Percentiles rank a stretch among this genome's conserved stretches.
These are phyloP conservation scores for Centroberyx gerrardi DNA, from an alignment of 2,797 vertebrate species.

Conservation along the genomic window DNA sequence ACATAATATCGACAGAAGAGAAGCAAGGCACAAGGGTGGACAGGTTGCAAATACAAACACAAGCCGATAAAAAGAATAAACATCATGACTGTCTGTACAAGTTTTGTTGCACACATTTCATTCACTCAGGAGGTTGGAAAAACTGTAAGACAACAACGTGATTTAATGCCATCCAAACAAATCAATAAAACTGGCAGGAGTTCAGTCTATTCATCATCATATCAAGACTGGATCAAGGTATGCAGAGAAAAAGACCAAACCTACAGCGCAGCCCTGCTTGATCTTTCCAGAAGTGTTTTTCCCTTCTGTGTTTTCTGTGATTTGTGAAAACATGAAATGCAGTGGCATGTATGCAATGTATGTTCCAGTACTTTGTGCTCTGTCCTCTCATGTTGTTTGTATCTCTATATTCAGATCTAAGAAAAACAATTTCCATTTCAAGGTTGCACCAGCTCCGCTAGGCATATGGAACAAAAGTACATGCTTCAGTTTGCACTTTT, in stretches of 20 bases:
- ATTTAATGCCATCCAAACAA: neutral
- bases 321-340: neutral
- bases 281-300: neutral
- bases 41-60: neutral
- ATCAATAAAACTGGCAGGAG: neutral
- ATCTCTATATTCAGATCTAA: conserved; percentile 15
- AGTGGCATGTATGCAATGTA: neutral
- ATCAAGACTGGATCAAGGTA: neutral
- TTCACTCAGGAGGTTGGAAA: neutral
- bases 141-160: neutral
- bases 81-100: neutral
- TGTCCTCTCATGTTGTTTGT: conserved; percentile 13
- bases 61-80: neutral
- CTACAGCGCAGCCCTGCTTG: neutral
- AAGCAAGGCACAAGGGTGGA: neutral
- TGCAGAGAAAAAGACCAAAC: neutral
- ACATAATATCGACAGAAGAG: neutral
- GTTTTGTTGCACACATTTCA: neutral
- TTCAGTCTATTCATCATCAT: neutral
- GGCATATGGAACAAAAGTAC: neutral
- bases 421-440: conserved; percentile 32
- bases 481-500: conserved; percentile 5
- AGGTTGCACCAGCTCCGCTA: conserved; percentile 4
- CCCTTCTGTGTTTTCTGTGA: conserved; percentile 14
- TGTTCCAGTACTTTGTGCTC: conserved; percentile 5